Percentiles rank a stretch among this genome's conserved stretches.
phyloP scores from a whole-genome alignment of 2,888 invertebrate genomes.

The Noctua janthe region DNA sequence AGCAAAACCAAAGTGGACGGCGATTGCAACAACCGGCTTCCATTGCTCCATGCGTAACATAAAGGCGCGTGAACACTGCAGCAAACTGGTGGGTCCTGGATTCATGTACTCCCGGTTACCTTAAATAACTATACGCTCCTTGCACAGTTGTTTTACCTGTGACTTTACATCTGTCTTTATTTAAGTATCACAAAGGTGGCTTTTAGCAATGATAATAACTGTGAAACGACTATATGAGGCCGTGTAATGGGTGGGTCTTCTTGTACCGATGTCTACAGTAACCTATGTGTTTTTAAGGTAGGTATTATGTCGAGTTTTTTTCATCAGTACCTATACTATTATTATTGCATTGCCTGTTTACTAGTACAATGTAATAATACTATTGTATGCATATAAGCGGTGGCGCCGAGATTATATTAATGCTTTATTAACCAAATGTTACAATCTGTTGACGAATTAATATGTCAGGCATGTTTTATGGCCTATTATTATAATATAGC shows the following conservation, averaged over 20 bases:
- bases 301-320: not conserved
- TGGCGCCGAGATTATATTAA: not conserved
- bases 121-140: not conserved
- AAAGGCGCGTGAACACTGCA: not conserved
- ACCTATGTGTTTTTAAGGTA: not conserved
- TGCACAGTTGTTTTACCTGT: not conserved
- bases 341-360: not conserved
- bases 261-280: not conserved
- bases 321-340: not conserved
- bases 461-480: slow-evolving; percentile 11
- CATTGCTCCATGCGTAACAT: not conserved
- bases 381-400: slow-evolving; percentile 4
- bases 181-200: not conserved
- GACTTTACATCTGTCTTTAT: not conserved
- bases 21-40: not conserved
- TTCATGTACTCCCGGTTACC: not conserved
- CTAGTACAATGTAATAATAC: not conserved
- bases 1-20: not conserved
- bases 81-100: not conserved
- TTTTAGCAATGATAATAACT: not conserved
- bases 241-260: not conserved
- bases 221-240: not conserved
- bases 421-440: not conserved
- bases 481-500: slow-evolving; percentile 3
- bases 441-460: slow-evolving; percentile 6